phyloP scores from a whole-genome alignment of 30 jellyfish, hydroid and myxozoan species.

The Aurelia sp. region DNA sequence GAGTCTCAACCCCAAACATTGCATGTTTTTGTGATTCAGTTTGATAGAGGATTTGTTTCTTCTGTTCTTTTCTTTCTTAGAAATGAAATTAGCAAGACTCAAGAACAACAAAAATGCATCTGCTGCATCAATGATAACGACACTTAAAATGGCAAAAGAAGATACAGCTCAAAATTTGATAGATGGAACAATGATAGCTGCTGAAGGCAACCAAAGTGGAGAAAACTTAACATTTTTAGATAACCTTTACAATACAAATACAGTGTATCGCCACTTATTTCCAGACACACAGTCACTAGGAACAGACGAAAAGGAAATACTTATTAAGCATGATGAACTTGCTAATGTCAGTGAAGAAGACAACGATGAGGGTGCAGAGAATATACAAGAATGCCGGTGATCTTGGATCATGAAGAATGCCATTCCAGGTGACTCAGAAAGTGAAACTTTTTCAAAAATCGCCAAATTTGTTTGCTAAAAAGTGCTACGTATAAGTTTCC shows the following conservation, averaged over 20 bases:
- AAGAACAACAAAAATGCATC: conserved; percentile 11
- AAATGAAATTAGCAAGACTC: conserved; percentile 24
- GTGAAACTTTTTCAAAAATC: too few species aligned
- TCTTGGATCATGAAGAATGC: too few species aligned
- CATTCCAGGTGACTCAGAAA: too few species aligned
- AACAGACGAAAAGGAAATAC: conserved; percentile 22
- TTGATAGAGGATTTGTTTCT: not conserved
- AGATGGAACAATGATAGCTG: not conserved
- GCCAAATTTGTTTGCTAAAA: too few species aligned
- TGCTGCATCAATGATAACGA: conserved; percentile 46
- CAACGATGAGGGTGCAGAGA: too few species aligned
- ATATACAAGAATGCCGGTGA: too few species aligned
- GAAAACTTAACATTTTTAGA: conserved; percentile 34
- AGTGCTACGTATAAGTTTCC: too few species aligned
- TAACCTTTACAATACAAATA: conserved; percentile 41
- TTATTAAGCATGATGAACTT: conserved; percentile 20
- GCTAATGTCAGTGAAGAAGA: conserved; percentile 8
- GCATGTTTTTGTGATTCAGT: not conserved
- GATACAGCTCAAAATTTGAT: conserved; percentile 37
- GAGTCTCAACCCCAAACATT: not conserved
- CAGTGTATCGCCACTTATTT: conserved; percentile 44
- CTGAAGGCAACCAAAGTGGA: not conserved
- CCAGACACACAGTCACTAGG: conserved; percentile 63
- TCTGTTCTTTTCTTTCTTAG: not conserved
- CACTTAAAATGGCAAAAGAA: conserved; percentile 53